Conservation (phyloP, 2,113 vertebrate species). For the Podocnemis expansa region DNA sequence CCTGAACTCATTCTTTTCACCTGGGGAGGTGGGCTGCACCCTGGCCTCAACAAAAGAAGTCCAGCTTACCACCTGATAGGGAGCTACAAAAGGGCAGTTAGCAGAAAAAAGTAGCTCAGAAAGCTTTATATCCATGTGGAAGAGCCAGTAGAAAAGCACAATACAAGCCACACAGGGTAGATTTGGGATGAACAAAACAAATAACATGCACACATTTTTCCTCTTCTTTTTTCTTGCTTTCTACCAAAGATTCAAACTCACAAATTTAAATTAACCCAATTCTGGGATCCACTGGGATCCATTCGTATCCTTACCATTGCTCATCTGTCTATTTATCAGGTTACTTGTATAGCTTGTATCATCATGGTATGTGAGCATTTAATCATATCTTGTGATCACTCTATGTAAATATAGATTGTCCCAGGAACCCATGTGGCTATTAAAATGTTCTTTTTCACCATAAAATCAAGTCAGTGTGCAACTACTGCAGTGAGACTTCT, state of each 20-base stretch:
- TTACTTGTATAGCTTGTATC: conserved; percentile 4
- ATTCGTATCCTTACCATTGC: not conserved
- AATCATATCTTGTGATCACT: conserved; percentile 42
- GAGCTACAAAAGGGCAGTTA: not conserved
- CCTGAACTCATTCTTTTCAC: not conserved
- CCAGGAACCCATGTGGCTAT: not conserved
- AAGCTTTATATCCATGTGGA: not conserved
- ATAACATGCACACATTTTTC: not conserved
- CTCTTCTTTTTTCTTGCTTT: not conserved
- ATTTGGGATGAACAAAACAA: not conserved
- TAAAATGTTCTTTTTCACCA: conserved; percentile 59
- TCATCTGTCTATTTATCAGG: not conserved
- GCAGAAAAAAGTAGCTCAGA: not conserved
- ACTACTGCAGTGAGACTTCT: conserved; percentile 71
- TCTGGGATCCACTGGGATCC: not conserved
- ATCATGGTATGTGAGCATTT: not conserved
- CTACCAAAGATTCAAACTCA: not conserved
- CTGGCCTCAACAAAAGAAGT: not conserved
- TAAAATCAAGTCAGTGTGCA: conserved; percentile 59
- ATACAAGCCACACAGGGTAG: not conserved
- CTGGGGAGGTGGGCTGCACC: not conserved
- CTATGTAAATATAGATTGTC: not conserved
- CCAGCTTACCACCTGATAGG: not conserved
- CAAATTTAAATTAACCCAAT: not conserved
- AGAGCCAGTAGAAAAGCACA: not conserved